These are phyloP conservation scores for Chymomyza caudatula DNA, from an alignment of 2,888 invertebrate species.

Conservation along the genomic window DNA sequence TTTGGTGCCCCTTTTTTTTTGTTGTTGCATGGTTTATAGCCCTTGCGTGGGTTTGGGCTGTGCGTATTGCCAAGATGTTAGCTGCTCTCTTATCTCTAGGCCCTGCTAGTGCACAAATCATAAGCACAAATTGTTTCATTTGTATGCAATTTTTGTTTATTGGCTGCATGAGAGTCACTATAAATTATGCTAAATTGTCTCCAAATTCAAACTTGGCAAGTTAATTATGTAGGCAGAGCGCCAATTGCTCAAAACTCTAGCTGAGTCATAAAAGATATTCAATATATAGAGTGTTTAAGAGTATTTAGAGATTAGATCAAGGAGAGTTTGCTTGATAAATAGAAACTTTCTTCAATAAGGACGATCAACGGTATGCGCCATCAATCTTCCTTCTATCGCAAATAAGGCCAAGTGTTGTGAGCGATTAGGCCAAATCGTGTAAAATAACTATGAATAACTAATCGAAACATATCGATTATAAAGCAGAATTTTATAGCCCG, in stretches of 20 bases:
- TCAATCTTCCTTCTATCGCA: too few relatives aligned
- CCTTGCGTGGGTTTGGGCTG: neutral
- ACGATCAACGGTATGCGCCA: too few relatives aligned
- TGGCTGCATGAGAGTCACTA: slow-evolving; percentile 43
- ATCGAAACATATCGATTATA: too few relatives aligned
- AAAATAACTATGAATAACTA: too few relatives aligned
- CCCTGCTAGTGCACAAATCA: slow-evolving; percentile 59
- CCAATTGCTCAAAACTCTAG: neutral
- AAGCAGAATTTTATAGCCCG: too few relatives aligned
- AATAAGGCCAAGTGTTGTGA: too few relatives aligned
- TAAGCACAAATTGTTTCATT: slow-evolving; percentile 36
- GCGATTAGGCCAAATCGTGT: too few relatives aligned
- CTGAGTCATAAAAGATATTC: neutral
- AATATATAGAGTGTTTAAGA: too few relatives aligned
- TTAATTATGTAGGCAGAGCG: slow-evolving; percentile 23
- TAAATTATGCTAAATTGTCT: slow-evolving; percentile 60
- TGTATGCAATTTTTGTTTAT: slow-evolving; percentile 52
- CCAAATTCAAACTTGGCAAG: slow-evolving; percentile 45
- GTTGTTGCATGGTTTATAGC: slow-evolving; percentile 20
- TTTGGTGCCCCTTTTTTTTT: slow-evolving; percentile 31
- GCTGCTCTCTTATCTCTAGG: slow-evolving; percentile 29
- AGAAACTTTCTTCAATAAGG: too few relatives aligned
- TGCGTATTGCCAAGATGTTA: neutral
- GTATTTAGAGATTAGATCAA: too few relatives aligned
- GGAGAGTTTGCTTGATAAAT: too few relatives aligned